Evolutionary conservation across 1,140 invertebrate species (phyloP).

Genomic region (Drosophila sucinea): DNA sequence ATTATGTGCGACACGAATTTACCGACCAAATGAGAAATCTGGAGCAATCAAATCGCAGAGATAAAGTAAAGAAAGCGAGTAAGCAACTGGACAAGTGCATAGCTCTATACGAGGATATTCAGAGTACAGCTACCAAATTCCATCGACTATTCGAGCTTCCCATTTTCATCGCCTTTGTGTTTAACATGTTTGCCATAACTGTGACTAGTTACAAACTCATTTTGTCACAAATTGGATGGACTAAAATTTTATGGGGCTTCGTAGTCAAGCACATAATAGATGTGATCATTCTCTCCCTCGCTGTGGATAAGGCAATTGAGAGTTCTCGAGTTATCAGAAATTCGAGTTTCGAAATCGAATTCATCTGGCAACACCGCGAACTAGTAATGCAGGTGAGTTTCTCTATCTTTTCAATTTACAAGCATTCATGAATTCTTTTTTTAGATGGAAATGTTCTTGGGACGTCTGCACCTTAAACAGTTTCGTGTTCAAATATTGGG

Average conservation of each 20-base stretch:
- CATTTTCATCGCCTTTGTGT: neutral
- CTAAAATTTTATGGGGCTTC: neutral
- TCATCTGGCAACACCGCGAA: neutral
- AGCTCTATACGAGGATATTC: neutral
- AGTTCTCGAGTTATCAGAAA: neutral
- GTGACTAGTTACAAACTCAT: neutral
- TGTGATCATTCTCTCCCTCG: neutral
- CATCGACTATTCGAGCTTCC: neutral
- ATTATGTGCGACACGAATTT: neutral
- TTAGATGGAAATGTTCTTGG: conserved; percentile 5
- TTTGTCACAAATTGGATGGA: neutral
- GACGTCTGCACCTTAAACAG: neutral
- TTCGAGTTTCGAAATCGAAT: neutral
- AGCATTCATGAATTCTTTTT: too few species aligned
- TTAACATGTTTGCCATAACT: neutral
- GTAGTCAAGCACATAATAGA: neutral
- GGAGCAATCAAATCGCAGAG: neutral
- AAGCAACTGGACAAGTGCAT: neutral
- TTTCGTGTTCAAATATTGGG: conserved; percentile 5
- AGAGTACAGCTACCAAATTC: neutral
- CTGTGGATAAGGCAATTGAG: neutral
- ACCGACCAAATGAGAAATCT: neutral
- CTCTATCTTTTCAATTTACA: neutral
- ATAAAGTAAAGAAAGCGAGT: neutral
- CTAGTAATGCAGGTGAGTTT: neutral